A percentile compares a stretch with the other conserved stretches of the same genome.
These are phyloP conservation scores for Drosophila picticornis DNA, from an alignment of 2,888 invertebrate species.

Conservation along the genomic window DNA sequence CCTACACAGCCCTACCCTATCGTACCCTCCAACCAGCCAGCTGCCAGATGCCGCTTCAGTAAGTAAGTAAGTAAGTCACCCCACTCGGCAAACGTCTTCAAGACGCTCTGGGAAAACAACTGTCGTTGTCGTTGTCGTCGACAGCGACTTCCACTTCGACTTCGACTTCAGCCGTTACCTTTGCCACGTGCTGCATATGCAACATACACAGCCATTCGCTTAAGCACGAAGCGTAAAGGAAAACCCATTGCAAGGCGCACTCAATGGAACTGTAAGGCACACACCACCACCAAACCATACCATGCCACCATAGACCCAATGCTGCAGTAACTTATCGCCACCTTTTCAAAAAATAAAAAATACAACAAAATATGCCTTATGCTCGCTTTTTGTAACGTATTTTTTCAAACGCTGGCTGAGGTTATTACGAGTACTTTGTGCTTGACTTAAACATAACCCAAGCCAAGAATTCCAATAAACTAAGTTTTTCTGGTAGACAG, in stretches of 20 bases:
- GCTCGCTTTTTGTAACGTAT: conserved; percentile 63
- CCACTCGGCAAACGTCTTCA: conserved; percentile 65
- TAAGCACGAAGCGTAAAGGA: conserved; percentile 67
- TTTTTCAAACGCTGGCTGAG: conserved; percentile 23
- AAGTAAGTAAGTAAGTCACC: conserved; percentile 61
- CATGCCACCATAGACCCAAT: conserved; percentile 14
- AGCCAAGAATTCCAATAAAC: background rate
- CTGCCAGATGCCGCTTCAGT: conserved; percentile 66
- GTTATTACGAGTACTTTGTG: background rate
- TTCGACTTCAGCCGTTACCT: conserved; percentile 60
- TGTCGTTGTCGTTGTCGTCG: conserved; percentile 36
- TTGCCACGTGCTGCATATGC: conserved; percentile 61
- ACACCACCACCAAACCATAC: conserved; percentile 32
- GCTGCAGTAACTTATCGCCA: conserved; percentile 28
- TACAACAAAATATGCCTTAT: conserved; percentile 25
- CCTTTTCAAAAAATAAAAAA: conserved; percentile 8
- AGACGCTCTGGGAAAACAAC: conserved; percentile 79
- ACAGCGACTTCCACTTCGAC: background rate
- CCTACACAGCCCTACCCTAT: conserved; percentile 6
- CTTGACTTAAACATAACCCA: background rate
- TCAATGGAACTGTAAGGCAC: conserved; percentile 73
- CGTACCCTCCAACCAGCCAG: conserved; percentile 45
- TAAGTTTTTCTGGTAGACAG: background rate
- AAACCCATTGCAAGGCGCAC: conserved; percentile 53
- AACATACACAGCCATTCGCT: background rate